Base-by-base conservation (phyloP, 1,140 invertebrate genomes). In the Venustaconcha ellipsiformis region DNA sequence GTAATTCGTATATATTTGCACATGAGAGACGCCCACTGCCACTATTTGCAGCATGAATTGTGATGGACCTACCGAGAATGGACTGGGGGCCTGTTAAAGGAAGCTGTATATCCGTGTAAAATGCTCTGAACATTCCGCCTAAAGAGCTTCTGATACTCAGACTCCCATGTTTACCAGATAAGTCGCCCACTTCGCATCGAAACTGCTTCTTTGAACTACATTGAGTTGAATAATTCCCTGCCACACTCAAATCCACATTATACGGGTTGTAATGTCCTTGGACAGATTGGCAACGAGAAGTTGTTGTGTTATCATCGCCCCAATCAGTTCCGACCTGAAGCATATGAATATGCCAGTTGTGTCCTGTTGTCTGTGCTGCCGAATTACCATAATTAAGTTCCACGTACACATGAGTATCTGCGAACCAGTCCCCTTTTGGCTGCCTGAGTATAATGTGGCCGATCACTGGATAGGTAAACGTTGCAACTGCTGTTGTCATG, bases 1-100 rank as follows among this genome's bases (percentile, higher is more conserved):
- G 80, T 15, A 82, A 66, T 13, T 67, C 65, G 55, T 77, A 69
- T 20, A 91, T 87, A 57, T 93, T 92, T 20, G 95, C 94, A 90
- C 97, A 99, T 0, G 95, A 96, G 82, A 98, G 91, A 80, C 96
- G 90, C 87, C 96, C 94, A 15, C 95, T 96, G 76, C 96, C 91
- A 0, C 95, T 95, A 86, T 94, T 92, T 84, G 97, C 95, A 88
- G 96, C 96, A 82, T 96, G 96, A 62, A 98, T 93, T 0, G 97
- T 95, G 56, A 99, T 87, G 20, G 96, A 96, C 84, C 94, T 94
- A 18, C 94, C 95, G 76, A 97, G 84, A 78, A 98, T 93, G 68
- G 92, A 93, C 78, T 93, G 88, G 18, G 92, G 91, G 18, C 97
- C 97, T 13, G 93, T 93, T 5, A 99, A 89, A 11, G 96, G 94